These are phyloP conservation scores for Riptortus pedestris DNA, from an alignment of 1,140 invertebrate species.

Conservation along the genomic window DNA sequence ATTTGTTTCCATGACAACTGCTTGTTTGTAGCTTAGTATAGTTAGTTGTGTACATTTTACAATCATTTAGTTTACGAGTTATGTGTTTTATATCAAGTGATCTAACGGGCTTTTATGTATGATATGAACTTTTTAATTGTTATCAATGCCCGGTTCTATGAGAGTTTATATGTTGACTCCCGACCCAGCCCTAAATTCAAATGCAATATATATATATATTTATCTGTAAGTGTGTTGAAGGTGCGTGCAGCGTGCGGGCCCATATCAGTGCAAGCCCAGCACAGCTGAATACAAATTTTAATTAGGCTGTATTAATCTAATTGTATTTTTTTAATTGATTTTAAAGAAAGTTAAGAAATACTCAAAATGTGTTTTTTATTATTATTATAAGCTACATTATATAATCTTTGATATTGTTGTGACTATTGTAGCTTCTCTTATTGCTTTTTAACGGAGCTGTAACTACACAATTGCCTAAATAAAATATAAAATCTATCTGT, in stretches of 20 bases:
- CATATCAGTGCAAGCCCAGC: slow-evolving; percentile 26
- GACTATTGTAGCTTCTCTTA: slow-evolving; percentile 29
- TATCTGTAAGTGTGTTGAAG: too few species aligned
- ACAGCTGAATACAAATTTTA: neutral
- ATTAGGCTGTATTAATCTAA: slow-evolving; percentile 16
- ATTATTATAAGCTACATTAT: slow-evolving; percentile 25
- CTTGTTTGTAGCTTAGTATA: slow-evolving; percentile 24
- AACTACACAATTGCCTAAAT: slow-evolving; percentile 24
- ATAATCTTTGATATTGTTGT: slow-evolving; percentile 28
- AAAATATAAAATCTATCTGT: slow-evolving; percentile 19
- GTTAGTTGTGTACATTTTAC: slow-evolving; percentile 27
- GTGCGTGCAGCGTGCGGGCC: too few species aligned
- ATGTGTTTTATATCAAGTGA: slow-evolving; percentile 17
- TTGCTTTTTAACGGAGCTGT: slow-evolving; percentile 28
- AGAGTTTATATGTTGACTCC: slow-evolving; percentile 13
- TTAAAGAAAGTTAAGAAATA: slow-evolving; percentile 23
- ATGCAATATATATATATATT: slow-evolving; percentile 8
- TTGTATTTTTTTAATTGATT: slow-evolving; percentile 27
- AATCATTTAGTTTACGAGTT: slow-evolving; percentile 22
- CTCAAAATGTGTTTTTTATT: slow-evolving; percentile 28
- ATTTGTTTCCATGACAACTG: slow-evolving; percentile 27
- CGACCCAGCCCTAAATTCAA: slow-evolving; percentile 6
- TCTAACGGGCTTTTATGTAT: slow-evolving; percentile 10
- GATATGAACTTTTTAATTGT: slow-evolving; percentile 1
- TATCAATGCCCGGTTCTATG: slow-evolving; percentile 17